Conservation (phyloP, 2,797 vertebrate species). For the Eulemur rubriventer region DNA sequence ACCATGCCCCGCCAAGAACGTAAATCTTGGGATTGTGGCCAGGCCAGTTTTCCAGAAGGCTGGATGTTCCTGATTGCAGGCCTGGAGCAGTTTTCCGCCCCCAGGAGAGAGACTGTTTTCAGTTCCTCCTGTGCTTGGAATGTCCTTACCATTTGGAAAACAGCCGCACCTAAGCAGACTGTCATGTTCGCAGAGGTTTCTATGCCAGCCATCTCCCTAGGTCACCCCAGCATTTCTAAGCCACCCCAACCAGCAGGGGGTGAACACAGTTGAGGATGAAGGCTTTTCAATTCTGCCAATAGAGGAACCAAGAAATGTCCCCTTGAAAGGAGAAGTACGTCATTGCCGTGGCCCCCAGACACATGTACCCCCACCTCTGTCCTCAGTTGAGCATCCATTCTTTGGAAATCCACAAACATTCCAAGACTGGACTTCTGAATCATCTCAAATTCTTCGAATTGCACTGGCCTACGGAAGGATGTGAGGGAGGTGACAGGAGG, state of each 20-base stretch:
- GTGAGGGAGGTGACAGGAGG: constrained; percentile 7
- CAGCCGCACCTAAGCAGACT: no score
- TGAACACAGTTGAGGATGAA: background rate
- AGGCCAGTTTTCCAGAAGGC: no score
- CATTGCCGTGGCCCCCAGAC: background rate
- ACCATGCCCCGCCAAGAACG: no score
- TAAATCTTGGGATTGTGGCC: no score
- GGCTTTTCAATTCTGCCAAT: background rate
- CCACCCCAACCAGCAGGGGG: background rate
- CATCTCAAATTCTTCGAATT: constrained; percentile 62
- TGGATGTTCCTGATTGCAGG: no score
- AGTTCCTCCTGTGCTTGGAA: no score
- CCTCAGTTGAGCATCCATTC: constrained; percentile 26
- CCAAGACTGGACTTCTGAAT: constrained; percentile 65
- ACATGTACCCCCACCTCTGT: background rate
- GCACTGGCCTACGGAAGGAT: background rate
- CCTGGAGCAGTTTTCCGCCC: no score
- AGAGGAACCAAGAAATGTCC: constrained; percentile 69
- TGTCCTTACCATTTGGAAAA: no score
- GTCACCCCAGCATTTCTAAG: no score
- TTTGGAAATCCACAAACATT: constrained; percentile 79
- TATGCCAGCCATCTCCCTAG: no score
- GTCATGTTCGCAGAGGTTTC: no score
- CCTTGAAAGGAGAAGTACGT: constrained; percentile 73
- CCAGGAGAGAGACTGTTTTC: no score